Evolutionary conservation across 2,888 invertebrate genomes (phyloP), one percentile per base, ranked within the genome.

Genomic region (Alentia gelatinosa): DNA sequence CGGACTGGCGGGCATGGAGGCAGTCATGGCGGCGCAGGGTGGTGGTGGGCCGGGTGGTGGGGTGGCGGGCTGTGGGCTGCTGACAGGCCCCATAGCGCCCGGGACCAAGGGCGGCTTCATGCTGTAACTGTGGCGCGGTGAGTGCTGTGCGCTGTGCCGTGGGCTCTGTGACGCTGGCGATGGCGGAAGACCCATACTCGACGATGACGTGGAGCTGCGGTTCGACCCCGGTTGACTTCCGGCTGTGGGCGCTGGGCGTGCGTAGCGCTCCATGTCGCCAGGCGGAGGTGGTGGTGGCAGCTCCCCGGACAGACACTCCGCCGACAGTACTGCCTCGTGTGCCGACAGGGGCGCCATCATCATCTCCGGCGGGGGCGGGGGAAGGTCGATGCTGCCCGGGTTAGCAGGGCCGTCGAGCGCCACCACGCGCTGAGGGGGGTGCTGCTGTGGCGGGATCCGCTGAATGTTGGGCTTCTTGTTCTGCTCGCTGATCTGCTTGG

Each of bases 401-500:
- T 86, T 86, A 19, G 86, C 19, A n/a, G 86, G 86, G 26, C 86
- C 86, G 12, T 86, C 86, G 19, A 86, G 47, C 30, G 42, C 26
- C 5, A 26, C 47, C 23, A 5, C 47, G 26, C 83, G 39, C 86
- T 86, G 86, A n/a, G 86, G 86, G 1, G 86, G 86, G 86, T 86
- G 86, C 86, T 86, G 86, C 47, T 86, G 86, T 1, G 86, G 86
- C 1, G 86, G 86, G 15, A 86, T 86, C 15, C 50, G 40, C 86
- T 86, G 86, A 26, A 86, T 86, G 30, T 86, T 86, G 1, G 74
- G 75, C 68, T 90, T 40, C 47, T 74, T 75, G 19, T 74, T 75
- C 30, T 90, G 37, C 35, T 91, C 90, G 19, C 90, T 47, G 47
- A 92, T 84, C 83, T 86, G 90, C 68, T 83, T 91, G 30, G 92